Evolutionary conservation across 2,797 vertebrate genomes (phyloP).

Genomic region (Danio albolineatus): DNA sequence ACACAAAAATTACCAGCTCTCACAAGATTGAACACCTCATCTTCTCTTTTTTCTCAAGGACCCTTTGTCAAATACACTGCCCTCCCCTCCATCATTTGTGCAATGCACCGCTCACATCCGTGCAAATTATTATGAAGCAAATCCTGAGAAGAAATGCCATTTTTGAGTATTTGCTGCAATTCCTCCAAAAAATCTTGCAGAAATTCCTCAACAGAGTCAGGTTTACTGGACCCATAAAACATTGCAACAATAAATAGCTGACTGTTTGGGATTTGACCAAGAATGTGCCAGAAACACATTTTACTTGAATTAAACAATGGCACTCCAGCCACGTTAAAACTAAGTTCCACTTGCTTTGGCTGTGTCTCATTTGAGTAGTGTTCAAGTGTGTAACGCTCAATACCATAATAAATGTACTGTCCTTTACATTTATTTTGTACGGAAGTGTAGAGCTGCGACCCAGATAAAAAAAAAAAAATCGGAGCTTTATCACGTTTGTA

Average conservation of each 20-base stretch:
- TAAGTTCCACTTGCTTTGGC: not conserved
- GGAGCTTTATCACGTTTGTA: no score
- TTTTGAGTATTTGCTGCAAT: not conserved
- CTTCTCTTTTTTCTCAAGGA: not conserved
- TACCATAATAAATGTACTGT: not conserved
- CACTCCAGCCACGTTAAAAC: not conserved
- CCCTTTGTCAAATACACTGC: not conserved
- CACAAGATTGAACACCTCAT: not conserved
- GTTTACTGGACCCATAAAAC: not conserved
- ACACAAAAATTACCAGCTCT: not conserved
- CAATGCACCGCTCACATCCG: not conserved
- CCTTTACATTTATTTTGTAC: conserved; percentile 17
- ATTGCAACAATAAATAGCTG: conserved; percentile 10
- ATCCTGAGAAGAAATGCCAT: not conserved
- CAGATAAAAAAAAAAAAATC: no score
- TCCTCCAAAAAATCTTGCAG: not conserved
- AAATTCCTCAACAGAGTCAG: not conserved
- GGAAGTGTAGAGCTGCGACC: no score
- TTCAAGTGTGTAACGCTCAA: not conserved
- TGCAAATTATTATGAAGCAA: no score
- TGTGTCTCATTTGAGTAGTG: not conserved
- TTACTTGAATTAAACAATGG: not conserved
- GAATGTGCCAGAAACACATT: conserved; percentile 1
- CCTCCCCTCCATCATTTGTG: not conserved
- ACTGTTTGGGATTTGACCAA: not conserved